Evolutionary conservation across 2,113 vertebrate species (phyloP).

Genomic region (Prinia subflava): DNA sequence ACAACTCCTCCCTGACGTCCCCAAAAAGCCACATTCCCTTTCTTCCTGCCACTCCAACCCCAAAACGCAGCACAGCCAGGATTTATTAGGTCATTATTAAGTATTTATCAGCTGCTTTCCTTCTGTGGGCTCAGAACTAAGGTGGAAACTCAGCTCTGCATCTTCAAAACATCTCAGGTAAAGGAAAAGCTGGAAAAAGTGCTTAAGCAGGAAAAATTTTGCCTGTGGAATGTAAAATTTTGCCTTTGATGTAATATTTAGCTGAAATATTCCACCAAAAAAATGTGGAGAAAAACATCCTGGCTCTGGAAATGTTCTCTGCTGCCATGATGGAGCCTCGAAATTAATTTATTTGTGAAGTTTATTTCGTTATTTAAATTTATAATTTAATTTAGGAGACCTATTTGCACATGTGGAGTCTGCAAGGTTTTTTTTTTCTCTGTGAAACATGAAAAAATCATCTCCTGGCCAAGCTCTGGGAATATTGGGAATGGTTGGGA

Average conservation of each 20-base stretch:
- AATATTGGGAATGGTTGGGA: rapidly evolving
- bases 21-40: neutral
- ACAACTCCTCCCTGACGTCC: neutral
- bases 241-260: neutral
- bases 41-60: neutral
- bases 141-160: neutral
- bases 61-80: rapidly evolving
- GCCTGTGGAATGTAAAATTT: neutral
- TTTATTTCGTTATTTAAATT: neutral
- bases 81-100: neutral
- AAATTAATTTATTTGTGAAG: neutral
- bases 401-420: neutral
- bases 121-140: neutral
- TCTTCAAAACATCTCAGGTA: neutral
- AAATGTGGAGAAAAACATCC: neutral
- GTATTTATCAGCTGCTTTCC: neutral
- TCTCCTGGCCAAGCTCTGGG: neutral
- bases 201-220: neutral
- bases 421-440: no score
- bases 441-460: neutral
- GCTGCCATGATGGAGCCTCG: neutral
- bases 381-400: neutral
- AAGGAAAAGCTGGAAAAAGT: neutral
- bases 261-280: neutral
- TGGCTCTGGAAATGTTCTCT: neutral